phyloP scores from a whole-genome alignment of 1,140 invertebrate species.

The Varroa destructor region DNA sequence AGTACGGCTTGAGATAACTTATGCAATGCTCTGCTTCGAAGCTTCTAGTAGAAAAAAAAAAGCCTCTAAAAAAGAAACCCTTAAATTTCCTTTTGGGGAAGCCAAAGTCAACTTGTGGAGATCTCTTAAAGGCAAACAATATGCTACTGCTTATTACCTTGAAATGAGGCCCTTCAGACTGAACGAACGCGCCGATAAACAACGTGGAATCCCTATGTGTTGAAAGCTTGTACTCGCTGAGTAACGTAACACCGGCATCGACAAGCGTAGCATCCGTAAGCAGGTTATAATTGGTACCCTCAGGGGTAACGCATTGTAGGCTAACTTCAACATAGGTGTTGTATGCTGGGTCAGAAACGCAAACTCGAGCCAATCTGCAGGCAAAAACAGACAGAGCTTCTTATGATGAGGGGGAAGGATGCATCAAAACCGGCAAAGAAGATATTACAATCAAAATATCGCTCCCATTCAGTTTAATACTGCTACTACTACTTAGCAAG shows the following conservation, averaged over 20 bases:
- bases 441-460: too few relatives aligned
- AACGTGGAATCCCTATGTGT: slow-evolving; percentile 45
- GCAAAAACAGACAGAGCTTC: slow-evolving; percentile 37
- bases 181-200: slow-evolving; percentile 63
- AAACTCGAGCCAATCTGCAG: slow-evolving; percentile 72
- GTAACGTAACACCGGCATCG: slow-evolving; percentile 60
- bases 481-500: too few relatives aligned
- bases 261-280: slow-evolving; percentile 77
- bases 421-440: too few relatives aligned
- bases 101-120: too few relatives aligned
- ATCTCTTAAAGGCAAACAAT: too few relatives aligned
- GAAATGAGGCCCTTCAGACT: slow-evolving; percentile 4
- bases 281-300: slow-evolving; percentile 61
- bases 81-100: too few relatives aligned
- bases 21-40: too few relatives aligned
- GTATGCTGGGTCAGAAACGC: slow-evolving; percentile 82
- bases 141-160: not conserved
- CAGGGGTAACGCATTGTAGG: slow-evolving; percentile 57
- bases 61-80: too few relatives aligned
- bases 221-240: slow-evolving; percentile 56
- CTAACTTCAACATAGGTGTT: slow-evolving; percentile 69
- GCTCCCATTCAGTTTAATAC: too few relatives aligned
- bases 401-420: too few relatives aligned
- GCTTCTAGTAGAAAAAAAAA: too few relatives aligned
- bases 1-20: too few relatives aligned